Percentiles rank a stretch among this genome's conserved stretches.
These are phyloP conservation scores for Bruchidius siliquastri DNA, from an alignment of 2,888 invertebrate genomes.

Conservation along the genomic window DNA sequence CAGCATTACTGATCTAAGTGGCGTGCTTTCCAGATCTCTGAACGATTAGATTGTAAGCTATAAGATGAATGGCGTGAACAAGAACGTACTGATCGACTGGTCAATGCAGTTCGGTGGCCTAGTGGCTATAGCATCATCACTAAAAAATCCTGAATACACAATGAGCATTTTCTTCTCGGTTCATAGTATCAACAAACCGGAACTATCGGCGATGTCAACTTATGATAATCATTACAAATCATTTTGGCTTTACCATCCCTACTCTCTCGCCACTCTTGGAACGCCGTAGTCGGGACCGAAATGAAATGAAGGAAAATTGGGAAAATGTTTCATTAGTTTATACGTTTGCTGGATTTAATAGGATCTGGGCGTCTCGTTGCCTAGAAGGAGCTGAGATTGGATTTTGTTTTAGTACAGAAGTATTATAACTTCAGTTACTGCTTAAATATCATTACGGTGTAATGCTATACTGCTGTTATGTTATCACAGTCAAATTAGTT, in stretches of 20 bases:
- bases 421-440: neutral
- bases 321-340: constrained; percentile 25
- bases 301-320: constrained; percentile 21
- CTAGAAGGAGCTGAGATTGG: neutral
- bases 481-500: neutral
- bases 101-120: too few relatives aligned
- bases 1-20: too few relatives aligned
- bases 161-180: too few relatives aligned
- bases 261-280: neutral
- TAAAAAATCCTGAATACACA: too few relatives aligned
- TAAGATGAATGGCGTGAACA: too few relatives aligned
- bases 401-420: neutral
- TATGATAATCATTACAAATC: neutral
- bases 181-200: too few relatives aligned
- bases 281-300: constrained; percentile 4
- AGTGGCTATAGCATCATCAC: too few relatives aligned
- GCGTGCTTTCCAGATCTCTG: too few relatives aligned
- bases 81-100: too few relatives aligned
- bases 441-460: neutral
- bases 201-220: too few relatives aligned
- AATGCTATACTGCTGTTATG: neutral
- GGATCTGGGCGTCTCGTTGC: neutral
- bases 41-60: too few relatives aligned
- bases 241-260: neutral
- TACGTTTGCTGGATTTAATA: constrained; percentile 9